Conservation (phyloP, 2,888 invertebrate species). For the Chironomus tentans region DNA sequence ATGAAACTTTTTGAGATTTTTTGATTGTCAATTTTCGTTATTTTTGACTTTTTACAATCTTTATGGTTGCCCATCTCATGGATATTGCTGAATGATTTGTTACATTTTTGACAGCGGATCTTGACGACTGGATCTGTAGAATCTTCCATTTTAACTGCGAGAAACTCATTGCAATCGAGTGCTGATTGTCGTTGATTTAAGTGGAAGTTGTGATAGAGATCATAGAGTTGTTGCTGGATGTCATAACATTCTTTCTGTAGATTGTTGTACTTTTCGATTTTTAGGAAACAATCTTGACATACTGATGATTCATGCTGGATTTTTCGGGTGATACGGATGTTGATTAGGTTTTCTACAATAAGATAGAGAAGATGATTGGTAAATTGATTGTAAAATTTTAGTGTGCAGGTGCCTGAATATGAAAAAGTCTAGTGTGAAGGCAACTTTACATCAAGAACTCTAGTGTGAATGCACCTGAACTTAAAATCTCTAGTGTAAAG, state of each 20-base stretch:
- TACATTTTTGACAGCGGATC: not conserved
- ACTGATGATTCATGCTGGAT: not conserved
- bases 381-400: not conserved
- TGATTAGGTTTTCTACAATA: not conserved
- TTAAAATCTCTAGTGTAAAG: no score
- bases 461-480: no score
- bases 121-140: not conserved
- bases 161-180: not conserved
- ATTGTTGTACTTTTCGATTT: not conserved
- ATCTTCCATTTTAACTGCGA: not conserved
- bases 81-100: not conserved
- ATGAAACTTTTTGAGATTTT: slow-evolving; percentile 6
- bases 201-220: not conserved
- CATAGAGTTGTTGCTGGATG: not conserved
- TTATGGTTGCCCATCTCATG: not conserved
- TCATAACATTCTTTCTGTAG: not conserved
- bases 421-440: no score
- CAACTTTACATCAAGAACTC: no score
- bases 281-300: slow-evolving; percentile 7
- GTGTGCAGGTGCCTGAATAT: not conserved
- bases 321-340: not conserved
- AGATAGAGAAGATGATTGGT: not conserved
- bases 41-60: not conserved
- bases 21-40: not conserved
- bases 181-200: not conserved